Conservation (phyloP, 2,797 vertebrate genomes). For the Odontamblyopus rebecca region DNA sequence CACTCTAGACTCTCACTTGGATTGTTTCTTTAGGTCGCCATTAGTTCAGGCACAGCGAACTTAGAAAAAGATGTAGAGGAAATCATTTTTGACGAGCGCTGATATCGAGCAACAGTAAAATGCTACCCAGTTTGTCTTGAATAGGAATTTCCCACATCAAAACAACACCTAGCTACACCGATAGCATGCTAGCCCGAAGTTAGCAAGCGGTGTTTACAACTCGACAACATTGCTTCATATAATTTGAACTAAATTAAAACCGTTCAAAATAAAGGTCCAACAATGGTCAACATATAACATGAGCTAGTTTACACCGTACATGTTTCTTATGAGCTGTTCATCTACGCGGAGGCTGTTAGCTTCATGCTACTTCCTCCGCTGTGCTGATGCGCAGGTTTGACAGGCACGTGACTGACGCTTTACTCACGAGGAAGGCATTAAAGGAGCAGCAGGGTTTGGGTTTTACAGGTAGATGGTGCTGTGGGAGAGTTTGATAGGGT, state of each 20-base stretch:
- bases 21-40: slow-evolving; percentile 34
- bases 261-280: background rate
- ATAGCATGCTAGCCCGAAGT: slow-evolving; percentile 60
- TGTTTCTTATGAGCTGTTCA: background rate
- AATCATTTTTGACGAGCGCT: background rate
- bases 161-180: slow-evolving; percentile 62
- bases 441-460: slow-evolving; percentile 37
- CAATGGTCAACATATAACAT: background rate
- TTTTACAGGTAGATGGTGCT: background rate
- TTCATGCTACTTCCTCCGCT: slow-evolving; percentile 48
- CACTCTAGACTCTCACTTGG: slow-evolving; percentile 10
- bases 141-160: slow-evolving; percentile 33
- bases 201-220: slow-evolving; percentile 29
- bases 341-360: slow-evolving; percentile 33
- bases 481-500: background rate
- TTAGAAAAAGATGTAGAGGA: background rate
- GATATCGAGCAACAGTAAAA: background rate
- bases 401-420: slow-evolving; percentile 63
- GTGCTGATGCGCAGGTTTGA: slow-evolving; percentile 59
- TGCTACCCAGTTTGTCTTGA: slow-evolving; percentile 4
- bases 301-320: accelerated
- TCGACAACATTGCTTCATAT: slow-evolving; percentile 22
- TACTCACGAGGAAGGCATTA: slow-evolving; percentile 68
- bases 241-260: background rate
- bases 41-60: slow-evolving; percentile 10